Evolutionary conservation across 2,797 vertebrate genomes (phyloP).

Genomic region (Clarias pachynema): DNA sequence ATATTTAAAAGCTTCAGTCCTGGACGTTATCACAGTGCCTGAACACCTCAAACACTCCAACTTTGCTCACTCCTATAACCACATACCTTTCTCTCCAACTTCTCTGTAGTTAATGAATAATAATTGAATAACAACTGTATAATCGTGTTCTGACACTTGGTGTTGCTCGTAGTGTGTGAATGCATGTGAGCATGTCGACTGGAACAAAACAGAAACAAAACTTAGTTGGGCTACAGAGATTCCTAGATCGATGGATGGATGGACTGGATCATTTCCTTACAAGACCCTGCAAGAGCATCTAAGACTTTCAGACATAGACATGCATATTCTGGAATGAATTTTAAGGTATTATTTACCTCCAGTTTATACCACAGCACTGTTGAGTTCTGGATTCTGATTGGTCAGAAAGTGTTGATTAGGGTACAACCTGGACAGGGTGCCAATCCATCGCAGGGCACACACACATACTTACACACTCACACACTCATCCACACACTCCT

Average conservation of each 20-base stretch:
- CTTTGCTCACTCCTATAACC: constrained; percentile 56
- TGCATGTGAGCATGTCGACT: no score
- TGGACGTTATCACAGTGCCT: constrained; percentile 89
- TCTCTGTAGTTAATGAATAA: not conserved
- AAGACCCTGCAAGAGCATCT: not conserved
- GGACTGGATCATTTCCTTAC: not conserved
- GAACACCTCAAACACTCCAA: constrained; percentile 75
- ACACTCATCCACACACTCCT: no score
- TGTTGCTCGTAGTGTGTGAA: no score
- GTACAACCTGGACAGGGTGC: not conserved
- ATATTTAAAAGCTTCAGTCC: constrained; percentile 77
- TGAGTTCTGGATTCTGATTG: not conserved
- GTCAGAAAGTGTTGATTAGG: not conserved
- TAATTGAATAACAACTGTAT: not conserved
- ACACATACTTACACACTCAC: no score
- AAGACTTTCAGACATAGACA: not conserved
- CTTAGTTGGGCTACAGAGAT: no score
- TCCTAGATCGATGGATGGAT: not conserved
- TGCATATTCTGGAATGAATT: not conserved
- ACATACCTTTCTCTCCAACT: not conserved
- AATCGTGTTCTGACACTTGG: not conserved
- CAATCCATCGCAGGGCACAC: no score
- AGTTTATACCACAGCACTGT: not conserved
- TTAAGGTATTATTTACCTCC: not conserved
- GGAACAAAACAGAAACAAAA: no score